Base-by-base conservation (phyloP, 2,888 invertebrate genomes). In the Aporophyla lueneburgensis region DNA sequence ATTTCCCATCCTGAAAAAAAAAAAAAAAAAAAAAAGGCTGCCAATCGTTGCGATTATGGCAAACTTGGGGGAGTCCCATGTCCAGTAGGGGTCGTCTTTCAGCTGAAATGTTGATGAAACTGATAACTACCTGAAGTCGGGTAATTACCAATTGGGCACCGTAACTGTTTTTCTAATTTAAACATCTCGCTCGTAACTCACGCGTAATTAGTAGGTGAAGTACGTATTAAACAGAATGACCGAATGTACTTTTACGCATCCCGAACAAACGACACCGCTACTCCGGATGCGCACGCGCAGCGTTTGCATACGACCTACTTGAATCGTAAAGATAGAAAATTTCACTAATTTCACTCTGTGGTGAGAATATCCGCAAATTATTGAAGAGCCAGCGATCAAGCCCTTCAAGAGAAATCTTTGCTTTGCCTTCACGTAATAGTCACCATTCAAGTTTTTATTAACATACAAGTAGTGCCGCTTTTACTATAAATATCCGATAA, bases 271-370 rank as follows among this genome's bases (percentile, higher is more conserved):
- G 76, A 66, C 77, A 68, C 70, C 67, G 71, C 79, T 65, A 66
- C 77, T 76, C 87, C 91, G 89, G 89, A 89, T 88, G 85, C 78
- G 78, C 74, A 63, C 70, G 68, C 84, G 80, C 87, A 79, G 71
- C 67, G 76, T 87, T 87, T 84, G 84, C 85, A 83, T 88, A 81
- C 75, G 87, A 80, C 88, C 84, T 75, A 82, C 79, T 87, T 84
- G 66, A 72, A 71, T 80, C 76, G 65, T 68, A 81, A 61, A 86
- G 76, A 85, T 86, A 76, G 80, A 83, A 74, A 83, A 79, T 85
- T 88, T 86, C 82, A 84, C 88, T 85, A 88, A 85, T 89, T 88
- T 88, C 89, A 81, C 89, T 81, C 59, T 40, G 56, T 67, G 27
- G 86, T 76, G 83, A 85, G 85, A 87, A 79, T 84, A 79, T 71